Evolutionary conservation across 2,113 vertebrate genomes (phyloP).

Genomic region (Dasyprocta punctata): DNA sequence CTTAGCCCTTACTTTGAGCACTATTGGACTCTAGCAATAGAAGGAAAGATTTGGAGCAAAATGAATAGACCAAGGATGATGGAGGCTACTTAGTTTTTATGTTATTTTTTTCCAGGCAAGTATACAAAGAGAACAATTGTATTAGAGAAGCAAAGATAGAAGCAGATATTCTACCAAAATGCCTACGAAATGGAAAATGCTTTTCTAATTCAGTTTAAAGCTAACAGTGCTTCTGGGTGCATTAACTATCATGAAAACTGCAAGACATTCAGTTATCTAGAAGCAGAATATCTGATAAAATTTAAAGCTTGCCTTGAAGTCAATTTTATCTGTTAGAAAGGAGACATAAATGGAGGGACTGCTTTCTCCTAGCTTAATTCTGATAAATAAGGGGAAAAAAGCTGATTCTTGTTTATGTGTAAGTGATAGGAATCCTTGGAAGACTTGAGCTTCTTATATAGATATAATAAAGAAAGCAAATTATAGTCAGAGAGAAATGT

Average conservation of each 20-base stretch:
- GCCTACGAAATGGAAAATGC: not conserved
- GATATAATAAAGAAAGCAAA: constrained; percentile 44
- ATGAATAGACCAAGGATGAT: not conserved
- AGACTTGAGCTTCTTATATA: not conserved
- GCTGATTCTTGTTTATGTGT: not conserved
- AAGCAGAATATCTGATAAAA: constrained; percentile 49
- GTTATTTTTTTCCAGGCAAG: constrained; percentile 25
- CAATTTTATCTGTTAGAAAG: constrained; percentile 38
- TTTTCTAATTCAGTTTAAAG: constrained; percentile 53
- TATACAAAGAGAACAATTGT: constrained; percentile 28
- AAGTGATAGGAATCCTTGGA: not conserved
- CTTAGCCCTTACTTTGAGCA: not conserved
- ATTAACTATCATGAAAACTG: constrained; percentile 34
- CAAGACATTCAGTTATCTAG: constrained; percentile 14
- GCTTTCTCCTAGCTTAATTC: constrained; percentile 47
- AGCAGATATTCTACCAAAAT: not conserved
- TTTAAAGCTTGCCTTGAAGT: constrained; percentile 51
- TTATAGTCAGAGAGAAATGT: not conserved
- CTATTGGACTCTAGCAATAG: not conserved
- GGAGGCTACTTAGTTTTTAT: not conserved
- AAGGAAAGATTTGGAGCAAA: not conserved
- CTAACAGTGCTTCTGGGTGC: not conserved
- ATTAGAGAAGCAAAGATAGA: not conserved
- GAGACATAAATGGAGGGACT: not conserved
- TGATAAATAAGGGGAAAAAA: not conserved